Evolutionary conservation across 2,888 invertebrate genomes (phyloP), one percentile per base, ranked within the genome.

Genomic region (Xestoiulus laeticollis): DNA sequence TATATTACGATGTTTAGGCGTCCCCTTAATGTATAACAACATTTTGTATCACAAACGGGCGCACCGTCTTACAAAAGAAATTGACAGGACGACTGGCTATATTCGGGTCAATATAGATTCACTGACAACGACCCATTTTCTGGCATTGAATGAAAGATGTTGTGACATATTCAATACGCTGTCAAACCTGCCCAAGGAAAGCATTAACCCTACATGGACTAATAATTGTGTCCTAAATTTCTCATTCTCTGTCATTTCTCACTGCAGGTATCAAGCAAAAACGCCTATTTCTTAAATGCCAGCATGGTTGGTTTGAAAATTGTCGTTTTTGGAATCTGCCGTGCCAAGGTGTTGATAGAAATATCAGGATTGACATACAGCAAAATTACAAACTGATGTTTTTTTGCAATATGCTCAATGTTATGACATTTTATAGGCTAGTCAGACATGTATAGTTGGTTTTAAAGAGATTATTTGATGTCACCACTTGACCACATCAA

Each of bases 61-160:
- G 78, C 78, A 78, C 78, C 78, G 78, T 78, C 78, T 78, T 78
- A 78, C 78, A 78, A 78, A 26, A n/a, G 78, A 30, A 78, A 78
- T 78, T 78, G 78, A 78, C 78, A 78, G 78, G 78, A 78, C 78
- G 78, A 78, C 78, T 16, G 26, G 16, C 78, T 30, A 78, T 30
- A 78, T 78, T 78, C 78, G 78, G 78, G 78, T 78, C 78, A 78
- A 78, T 78, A 78, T 78, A 78, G 78, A 78, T 30, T 78, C 30
- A 78, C 78, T 30, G 78, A 78, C 78, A 78, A 78, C 30, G 78
- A n/a, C 78, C 78, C 30, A 78, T 30, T 78, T 78, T 14, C 78
- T 32, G 30, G 78, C 78, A 12, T 4, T 78, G 30, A 78, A 78
- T 30, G 78, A 78, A 78, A 78, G 26, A 68, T 68, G 22, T 68